Percentiles rank a stretch among this genome's conserved stretches.
Evolutionary conservation across 2,888 invertebrate genomes (phyloP).

Genomic region (Merodon equestris): DNA sequence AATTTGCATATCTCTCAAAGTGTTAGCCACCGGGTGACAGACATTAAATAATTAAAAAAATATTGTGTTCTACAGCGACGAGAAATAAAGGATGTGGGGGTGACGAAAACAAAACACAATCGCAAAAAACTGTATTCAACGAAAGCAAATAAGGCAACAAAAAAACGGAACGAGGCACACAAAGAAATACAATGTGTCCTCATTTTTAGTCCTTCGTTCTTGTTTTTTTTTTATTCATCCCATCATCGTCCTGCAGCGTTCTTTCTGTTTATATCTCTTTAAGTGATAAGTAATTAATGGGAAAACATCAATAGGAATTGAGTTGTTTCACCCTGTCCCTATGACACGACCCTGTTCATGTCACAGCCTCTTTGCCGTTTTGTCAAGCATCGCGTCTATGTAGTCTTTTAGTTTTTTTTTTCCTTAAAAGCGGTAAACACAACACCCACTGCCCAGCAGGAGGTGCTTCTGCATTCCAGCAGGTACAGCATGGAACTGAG

Average conservation of each 20-base stretch:
- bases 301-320: slow-evolving; percentile 59
- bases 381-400: background rate
- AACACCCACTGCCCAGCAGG: slow-evolving; percentile 64
- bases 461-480: slow-evolving; percentile 55
- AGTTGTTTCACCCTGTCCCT: slow-evolving; percentile 43
- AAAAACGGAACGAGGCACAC: too few species aligned
- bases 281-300: slow-evolving; percentile 67
- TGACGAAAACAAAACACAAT: too few species aligned
- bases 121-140: too few species aligned
- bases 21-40: slow-evolving; percentile 79
- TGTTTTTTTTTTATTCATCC: too few species aligned
- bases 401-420: slow-evolving; percentile 23
- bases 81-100: too few species aligned
- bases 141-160: too few species aligned
- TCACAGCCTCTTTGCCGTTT: background rate
- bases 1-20: slow-evolving; percentile 77
- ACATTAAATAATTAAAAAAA: slow-evolving; percentile 78
- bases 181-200: too few species aligned
- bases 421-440: slow-evolving; percentile 67
- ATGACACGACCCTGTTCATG: background rate
- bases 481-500: slow-evolving; percentile 40
- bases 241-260: slow-evolving; percentile 11
- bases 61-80: slow-evolving; percentile 12
- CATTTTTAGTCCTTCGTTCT: too few species aligned
- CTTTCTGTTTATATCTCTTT: slow-evolving; percentile 58